These are phyloP conservation scores for Cataglyphis livida DNA, from an alignment of 2,888 invertebrate genomes.

Conservation along the genomic window DNA sequence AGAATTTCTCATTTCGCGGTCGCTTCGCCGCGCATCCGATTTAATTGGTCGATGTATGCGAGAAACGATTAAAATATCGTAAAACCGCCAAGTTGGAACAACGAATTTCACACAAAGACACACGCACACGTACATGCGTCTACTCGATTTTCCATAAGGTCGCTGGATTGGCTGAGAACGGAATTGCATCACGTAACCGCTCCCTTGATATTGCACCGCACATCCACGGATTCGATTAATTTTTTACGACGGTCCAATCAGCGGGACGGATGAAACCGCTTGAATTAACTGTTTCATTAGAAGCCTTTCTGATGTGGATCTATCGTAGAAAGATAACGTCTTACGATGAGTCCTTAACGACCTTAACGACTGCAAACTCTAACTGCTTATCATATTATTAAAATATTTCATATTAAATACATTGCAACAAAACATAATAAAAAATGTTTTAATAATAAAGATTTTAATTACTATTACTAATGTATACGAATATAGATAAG, in stretches of 20 bases:
- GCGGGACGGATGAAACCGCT: slow-evolving; percentile 44
- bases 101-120: slow-evolving; percentile 19
- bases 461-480: background rate
- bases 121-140: slow-evolving; percentile 2
- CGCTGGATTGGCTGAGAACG: slow-evolving; percentile 50
- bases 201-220: slow-evolving; percentile 52
- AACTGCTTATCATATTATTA: background rate
- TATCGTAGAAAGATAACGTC: slow-evolving; percentile 20
- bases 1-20: slow-evolving; percentile 38
- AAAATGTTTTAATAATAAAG: background rate
- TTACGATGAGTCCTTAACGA: background rate
- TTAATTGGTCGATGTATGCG: slow-evolving; percentile 47
- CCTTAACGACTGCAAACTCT: slow-evolving; percentile 1
- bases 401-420: background rate
- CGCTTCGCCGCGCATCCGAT: slow-evolving; percentile 29
- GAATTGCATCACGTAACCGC: slow-evolving; percentile 62
- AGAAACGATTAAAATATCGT: slow-evolving; percentile 46
- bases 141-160: slow-evolving; percentile 61
- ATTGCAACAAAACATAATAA: background rate
- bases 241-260: slow-evolving; percentile 59
- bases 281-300: slow-evolving; percentile 62
- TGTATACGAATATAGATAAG: background rate
- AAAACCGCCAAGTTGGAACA: slow-evolving; percentile 45
- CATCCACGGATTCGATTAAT: slow-evolving; percentile 60
- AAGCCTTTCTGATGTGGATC: slow-evolving; percentile 27